Evolutionary conservation across 2,888 invertebrate genomes (phyloP).

Genomic region (Synanthedon andrenaeformis): DNA sequence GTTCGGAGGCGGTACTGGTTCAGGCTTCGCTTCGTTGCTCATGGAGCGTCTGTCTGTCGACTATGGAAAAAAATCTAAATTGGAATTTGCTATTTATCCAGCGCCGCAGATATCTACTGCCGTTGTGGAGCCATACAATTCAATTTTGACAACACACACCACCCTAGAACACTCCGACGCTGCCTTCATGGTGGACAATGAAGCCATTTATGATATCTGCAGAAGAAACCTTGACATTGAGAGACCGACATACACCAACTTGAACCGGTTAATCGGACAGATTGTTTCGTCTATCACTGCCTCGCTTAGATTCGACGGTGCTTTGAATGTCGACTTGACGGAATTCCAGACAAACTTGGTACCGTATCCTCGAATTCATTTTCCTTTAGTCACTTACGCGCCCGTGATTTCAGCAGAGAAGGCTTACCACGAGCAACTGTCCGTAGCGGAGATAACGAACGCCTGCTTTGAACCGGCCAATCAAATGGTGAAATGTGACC

Average conservation of each 20-base stretch:
- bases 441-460: conserved; percentile 93
- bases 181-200: conserved; percentile 94
- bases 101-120: conserved; percentile 91
- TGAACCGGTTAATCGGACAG: conserved; percentile 95
- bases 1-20: conserved; percentile 93
- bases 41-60: conserved; percentile 96
- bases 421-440: conserved; percentile 92
- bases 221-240: conserved; percentile 94
- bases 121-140: conserved; percentile 96
- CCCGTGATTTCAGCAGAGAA: conserved; percentile 94
- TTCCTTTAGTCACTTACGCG: conserved; percentile 91
- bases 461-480: conserved; percentile 96
- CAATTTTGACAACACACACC: conserved; percentile 94
- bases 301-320: conserved; percentile 91
- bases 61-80: conserved; percentile 94
- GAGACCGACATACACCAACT: conserved; percentile 94
- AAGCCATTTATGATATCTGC: conserved; percentile 92
- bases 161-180: conserved; percentile 95
- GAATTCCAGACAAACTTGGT: conserved; percentile 95
- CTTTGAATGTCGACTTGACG: conserved; percentile 90
- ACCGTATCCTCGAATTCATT: conserved; percentile 95
- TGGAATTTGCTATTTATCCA: conserved; percentile 96
- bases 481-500: conserved; percentile 95
- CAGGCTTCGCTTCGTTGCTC: conserved; percentile 92
- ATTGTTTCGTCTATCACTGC: conserved; percentile 94